Evolutionary conservation across 2,113 vertebrate genomes (phyloP).

Genomic region (Perognathus longimembris): DNA sequence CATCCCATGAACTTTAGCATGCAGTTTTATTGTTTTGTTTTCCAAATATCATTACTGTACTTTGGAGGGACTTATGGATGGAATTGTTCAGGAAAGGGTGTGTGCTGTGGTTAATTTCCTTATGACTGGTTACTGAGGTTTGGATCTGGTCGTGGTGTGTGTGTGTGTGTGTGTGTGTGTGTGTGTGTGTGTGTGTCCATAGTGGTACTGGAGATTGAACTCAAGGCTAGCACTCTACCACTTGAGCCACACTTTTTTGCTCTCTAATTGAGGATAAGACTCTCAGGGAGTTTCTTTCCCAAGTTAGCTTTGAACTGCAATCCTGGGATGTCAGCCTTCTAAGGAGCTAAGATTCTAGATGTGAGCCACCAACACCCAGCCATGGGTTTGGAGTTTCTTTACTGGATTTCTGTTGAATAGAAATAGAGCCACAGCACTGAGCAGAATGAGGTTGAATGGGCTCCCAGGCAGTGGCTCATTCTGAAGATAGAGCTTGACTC

Average conservation of each 20-base stretch:
- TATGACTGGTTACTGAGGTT: background rate
- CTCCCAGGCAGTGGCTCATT: background rate
- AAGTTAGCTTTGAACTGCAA: too few species aligned
- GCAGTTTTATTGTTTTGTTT: background rate
- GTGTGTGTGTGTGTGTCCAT: too few species aligned
- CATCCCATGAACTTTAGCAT: background rate
- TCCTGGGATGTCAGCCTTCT: too few species aligned
- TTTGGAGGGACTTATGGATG: background rate
- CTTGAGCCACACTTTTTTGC: too few species aligned
- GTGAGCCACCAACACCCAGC: too few species aligned
- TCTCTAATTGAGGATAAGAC: too few species aligned
- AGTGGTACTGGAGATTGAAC: too few species aligned
- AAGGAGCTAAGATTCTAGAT: too few species aligned
- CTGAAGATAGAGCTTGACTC: background rate
- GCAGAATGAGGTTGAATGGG: background rate
- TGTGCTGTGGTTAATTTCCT: background rate
- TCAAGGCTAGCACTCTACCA: too few species aligned
- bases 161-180: too few species aligned
- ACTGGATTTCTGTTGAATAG: background rate
- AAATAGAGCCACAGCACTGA: background rate
- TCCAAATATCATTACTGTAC: background rate
- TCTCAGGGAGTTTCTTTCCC: too few species aligned
- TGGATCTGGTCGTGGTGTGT: background rate
- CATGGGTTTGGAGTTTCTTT: constrained; percentile 7
- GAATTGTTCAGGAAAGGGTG: background rate